Conservation (phyloP, 2,113 vertebrate genomes). For the Cyanoderma ruficeps region DNA sequence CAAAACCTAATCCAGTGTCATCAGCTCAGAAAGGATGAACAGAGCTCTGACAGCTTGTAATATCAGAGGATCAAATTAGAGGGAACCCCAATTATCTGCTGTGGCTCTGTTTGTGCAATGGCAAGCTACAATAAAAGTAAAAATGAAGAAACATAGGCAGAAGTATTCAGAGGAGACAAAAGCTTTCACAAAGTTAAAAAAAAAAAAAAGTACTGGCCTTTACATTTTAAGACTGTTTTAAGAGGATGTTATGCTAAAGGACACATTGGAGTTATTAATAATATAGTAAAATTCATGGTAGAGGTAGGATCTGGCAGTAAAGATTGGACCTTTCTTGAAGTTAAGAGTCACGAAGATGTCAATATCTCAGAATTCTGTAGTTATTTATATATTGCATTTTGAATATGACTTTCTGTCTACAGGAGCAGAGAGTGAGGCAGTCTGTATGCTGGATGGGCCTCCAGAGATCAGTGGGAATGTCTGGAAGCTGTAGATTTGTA, state of each 20-base stretch:
- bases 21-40: neutral
- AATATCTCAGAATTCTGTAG: neutral
- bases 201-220: neutral
- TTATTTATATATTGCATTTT: neutral
- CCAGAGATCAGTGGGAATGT: neutral
- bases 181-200: neutral
- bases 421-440: neutral
- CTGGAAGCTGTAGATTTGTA: neutral
- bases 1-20: neutral
- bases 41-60: neutral
- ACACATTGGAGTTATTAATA: neutral
- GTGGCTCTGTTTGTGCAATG: neutral
- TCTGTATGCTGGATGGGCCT: neutral
- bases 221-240: neutral
- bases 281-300: neutral
- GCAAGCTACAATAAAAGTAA: neutral
- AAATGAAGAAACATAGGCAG: neutral
- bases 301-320: neutral
- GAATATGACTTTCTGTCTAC: neutral
- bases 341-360: neutral
- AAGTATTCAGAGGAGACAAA: neutral
- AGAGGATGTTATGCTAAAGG: neutral
- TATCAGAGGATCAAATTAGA: neutral
- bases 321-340: neutral
- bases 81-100: neutral